These are phyloP conservation scores for Cavia aperea DNA, from an alignment of 2,113 vertebrate genomes.

Conservation along the genomic window DNA sequence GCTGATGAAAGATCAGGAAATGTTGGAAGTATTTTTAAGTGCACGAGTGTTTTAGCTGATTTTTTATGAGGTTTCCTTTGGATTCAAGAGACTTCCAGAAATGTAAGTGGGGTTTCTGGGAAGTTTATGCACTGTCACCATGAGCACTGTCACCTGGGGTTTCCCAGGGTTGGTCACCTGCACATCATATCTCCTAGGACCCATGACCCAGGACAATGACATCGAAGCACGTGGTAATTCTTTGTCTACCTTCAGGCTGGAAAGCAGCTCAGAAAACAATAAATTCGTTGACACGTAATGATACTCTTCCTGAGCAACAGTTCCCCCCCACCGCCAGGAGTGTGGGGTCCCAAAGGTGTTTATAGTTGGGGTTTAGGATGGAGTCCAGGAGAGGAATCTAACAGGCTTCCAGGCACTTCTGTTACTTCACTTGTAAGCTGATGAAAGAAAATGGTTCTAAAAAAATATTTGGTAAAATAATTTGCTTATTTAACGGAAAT, in stretches of 20 bases:
- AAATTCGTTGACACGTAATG: neutral
- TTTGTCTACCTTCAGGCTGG: neutral
- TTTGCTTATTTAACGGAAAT: neutral
- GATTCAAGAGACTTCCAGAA: neutral
- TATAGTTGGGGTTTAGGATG: neutral
- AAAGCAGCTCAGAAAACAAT: neutral
- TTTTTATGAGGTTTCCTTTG: neutral
- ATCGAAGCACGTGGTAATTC: neutral
- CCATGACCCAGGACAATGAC: neutral
- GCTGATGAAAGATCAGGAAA: constrained; percentile 14
- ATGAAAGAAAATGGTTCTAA: constrained; percentile 26
- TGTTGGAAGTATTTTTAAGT: constrained; percentile 19
- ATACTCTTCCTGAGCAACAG: neutral
- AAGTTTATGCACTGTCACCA: neutral
- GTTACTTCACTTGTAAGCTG: neutral
- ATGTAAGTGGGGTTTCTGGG: neutral
- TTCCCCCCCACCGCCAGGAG: neutral
- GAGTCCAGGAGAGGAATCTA: neutral
- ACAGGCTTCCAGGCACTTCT: neutral
- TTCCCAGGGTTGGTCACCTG: neutral
- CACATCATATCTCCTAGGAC: neutral
- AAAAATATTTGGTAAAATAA: neutral
- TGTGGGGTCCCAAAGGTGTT: fast-evolving
- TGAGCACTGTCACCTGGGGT: neutral
- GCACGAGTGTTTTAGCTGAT: neutral